These are phyloP conservation scores for Lonchura striata DNA, from an alignment of 2,113 vertebrate species.

Conservation along the genomic window DNA sequence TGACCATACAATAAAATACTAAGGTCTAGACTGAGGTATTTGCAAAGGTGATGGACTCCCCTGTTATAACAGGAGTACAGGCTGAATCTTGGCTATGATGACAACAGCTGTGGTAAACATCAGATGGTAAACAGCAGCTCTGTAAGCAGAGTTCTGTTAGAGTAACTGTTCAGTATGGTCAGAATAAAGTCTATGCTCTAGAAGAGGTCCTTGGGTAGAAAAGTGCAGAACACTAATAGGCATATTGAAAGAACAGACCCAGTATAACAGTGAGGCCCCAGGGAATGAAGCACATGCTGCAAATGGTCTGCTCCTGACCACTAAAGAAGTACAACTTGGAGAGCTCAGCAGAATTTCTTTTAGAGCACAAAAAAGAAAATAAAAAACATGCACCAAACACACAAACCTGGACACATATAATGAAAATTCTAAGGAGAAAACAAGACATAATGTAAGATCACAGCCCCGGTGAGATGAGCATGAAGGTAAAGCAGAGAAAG, in stretches of 20 bases:
- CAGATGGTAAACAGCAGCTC: background rate
- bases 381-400: background rate
- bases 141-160: background rate
- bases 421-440: background rate
- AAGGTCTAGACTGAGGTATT: background rate
- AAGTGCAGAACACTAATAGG: background rate
- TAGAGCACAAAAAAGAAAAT: background rate
- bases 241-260: background rate
- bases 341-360: background rate
- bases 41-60: rapidly evolving
- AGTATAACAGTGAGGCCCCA: background rate
- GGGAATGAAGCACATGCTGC: background rate
- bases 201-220: background rate
- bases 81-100: background rate
- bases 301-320: background rate
- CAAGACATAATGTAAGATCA: background rate
- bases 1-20: rapidly evolving
- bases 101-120: background rate
- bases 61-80: background rate
- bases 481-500: background rate
- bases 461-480: background rate
- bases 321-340: background rate
- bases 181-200: background rate
- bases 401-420: background rate
- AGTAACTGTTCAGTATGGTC: background rate